Evolutionary conservation across 2,797 vertebrate genomes (phyloP).

Genomic region (Liasis olivaceus): DNA sequence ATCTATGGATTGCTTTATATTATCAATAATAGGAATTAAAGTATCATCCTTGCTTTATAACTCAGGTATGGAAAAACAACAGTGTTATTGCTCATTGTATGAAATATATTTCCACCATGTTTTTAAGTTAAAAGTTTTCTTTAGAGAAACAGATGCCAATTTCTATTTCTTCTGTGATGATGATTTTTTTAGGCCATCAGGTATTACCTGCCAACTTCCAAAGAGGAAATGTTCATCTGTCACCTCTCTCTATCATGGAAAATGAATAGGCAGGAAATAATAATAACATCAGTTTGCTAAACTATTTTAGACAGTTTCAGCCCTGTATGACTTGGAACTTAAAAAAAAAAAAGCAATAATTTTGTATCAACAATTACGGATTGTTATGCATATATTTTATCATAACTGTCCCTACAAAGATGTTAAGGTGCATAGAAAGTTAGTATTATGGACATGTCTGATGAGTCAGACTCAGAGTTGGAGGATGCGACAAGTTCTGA

Average conservation of each 20-base stretch:
- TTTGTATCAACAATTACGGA: background rate
- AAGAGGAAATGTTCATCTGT: constrained; percentile 54
- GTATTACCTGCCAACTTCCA: constrained; percentile 47
- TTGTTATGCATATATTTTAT: constrained; percentile 9
- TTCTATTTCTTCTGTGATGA: constrained; percentile 52
- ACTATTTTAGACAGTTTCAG: constrained; percentile 20
- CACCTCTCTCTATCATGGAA: constrained; percentile 49
- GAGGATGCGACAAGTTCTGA: no score
- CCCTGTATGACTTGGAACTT: constrained; percentile 8
- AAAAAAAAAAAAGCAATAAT: constrained; percentile 4
- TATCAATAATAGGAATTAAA: background rate
- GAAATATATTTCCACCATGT: constrained; percentile 8
- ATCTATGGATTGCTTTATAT: background rate
- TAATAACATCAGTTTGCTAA: constrained; percentile 41
- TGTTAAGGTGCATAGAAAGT: background rate
- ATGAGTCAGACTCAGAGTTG: no score
- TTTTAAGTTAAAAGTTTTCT: constrained; percentile 14
- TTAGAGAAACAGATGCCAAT: constrained; percentile 45
- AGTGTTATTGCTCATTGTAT: background rate
- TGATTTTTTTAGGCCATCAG: constrained; percentile 24
- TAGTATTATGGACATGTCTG: no score
- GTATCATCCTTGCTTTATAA: constrained; percentile 25
- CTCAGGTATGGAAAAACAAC: background rate
- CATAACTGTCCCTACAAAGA: constrained; percentile 9
- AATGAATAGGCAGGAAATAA: constrained; percentile 53